Percentiles rank a stretch among this genome's conserved stretches.
phyloP scores from a whole-genome alignment of 1,140 invertebrate species.

The Lordiphosa clarofinis region DNA sequence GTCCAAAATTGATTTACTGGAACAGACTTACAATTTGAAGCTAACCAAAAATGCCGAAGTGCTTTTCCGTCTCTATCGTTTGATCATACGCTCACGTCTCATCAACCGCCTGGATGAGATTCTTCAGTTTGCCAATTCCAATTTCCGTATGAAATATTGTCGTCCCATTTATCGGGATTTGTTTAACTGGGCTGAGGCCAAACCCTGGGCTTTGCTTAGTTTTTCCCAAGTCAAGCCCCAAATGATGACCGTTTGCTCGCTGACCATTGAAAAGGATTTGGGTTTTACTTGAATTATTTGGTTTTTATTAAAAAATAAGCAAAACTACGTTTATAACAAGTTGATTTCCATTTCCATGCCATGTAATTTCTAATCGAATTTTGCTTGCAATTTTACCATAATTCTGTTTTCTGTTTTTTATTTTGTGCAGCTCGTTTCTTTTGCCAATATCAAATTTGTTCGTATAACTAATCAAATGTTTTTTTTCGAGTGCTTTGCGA shows the following conservation, averaged over 20 bases:
- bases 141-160: slow-evolving; percentile 95
- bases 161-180: slow-evolving; percentile 92
- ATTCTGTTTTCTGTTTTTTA: slow-evolving; percentile 23
- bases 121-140: slow-evolving; percentile 88
- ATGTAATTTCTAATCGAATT: slow-evolving; percentile 54
- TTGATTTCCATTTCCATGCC: slow-evolving; percentile 73
- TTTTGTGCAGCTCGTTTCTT: slow-evolving; percentile 22
- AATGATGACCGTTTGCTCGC: slow-evolving; percentile 91
- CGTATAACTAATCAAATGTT: slow-evolving; percentile 68
- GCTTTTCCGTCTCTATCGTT: slow-evolving; percentile 88
- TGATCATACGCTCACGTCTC: slow-evolving; percentile 88
- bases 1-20: slow-evolving; percentile 80
- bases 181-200: slow-evolving; percentile 88
- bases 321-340: slow-evolving; percentile 80
- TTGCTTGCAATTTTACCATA: slow-evolving; percentile 41
- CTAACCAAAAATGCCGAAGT: slow-evolving; percentile 89
- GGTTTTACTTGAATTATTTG: slow-evolving; percentile 73
- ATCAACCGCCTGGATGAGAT: slow-evolving; percentile 84
- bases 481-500: slow-evolving; percentile 52
- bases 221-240: slow-evolving; percentile 85
- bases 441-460: slow-evolving; percentile 56
- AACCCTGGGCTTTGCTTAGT: slow-evolving; percentile 85
- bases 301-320: slow-evolving; percentile 80
- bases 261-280: slow-evolving; percentile 89
- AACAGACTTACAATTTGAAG: slow-evolving; percentile 86